phyloP scores from a whole-genome alignment of 2,797 vertebrate species.

The Hyperoplus lanceolatus region DNA sequence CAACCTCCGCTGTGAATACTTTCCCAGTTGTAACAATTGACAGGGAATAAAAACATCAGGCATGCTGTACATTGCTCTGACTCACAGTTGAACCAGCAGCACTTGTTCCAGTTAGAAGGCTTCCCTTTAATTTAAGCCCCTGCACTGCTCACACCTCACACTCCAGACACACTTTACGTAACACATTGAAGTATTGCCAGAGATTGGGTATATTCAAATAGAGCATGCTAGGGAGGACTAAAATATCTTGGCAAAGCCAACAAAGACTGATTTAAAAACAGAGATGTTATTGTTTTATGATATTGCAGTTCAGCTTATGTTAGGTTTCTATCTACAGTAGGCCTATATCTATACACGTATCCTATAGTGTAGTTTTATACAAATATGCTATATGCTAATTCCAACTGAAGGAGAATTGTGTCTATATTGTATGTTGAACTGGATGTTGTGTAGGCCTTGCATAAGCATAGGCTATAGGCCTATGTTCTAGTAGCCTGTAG shows the following conservation, averaged over 20 bases:
- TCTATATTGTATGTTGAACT: too few relatives aligned
- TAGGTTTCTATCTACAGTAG: background rate
- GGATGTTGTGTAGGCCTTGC: too few relatives aligned
- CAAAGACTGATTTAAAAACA: too few relatives aligned
- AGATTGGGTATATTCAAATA: background rate
- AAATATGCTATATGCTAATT: too few relatives aligned
- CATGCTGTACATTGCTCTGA: background rate
- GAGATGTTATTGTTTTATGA: background rate
- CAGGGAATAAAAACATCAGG: too few relatives aligned
- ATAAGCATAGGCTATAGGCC: too few relatives aligned
- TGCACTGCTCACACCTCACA: background rate
- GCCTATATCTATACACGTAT: too few relatives aligned
- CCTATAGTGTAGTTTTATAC: too few relatives aligned
- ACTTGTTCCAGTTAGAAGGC: background rate
- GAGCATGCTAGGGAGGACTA: background rate
- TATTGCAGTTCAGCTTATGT: background rate
- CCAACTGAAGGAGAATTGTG: too few relatives aligned
- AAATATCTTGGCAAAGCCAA: background rate
- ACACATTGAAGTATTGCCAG: conserved; percentile 1
- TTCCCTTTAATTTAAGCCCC: background rate
- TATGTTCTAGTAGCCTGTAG: too few relatives aligned
- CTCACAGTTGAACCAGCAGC: background rate
- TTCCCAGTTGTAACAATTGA: background rate
- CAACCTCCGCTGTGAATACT: background rate
- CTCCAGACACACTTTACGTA: background rate